Base-by-base conservation (phyloP, 2,797 vertebrate genomes). In the Rhyacichthys aspro region DNA sequence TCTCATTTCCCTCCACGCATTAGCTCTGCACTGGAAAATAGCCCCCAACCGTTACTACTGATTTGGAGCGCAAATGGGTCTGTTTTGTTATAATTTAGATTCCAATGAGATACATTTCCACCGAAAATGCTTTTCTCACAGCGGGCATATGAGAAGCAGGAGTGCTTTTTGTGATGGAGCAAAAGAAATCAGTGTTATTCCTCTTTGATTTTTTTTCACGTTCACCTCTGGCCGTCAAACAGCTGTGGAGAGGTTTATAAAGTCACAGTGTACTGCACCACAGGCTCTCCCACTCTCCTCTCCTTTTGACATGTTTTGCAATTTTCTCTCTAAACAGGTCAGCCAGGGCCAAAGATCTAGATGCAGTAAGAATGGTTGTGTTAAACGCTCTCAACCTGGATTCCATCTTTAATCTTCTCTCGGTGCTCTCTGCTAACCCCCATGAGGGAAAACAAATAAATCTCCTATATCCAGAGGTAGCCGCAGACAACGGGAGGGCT, bases 371-470 rank as follows among this genome's bases (percentile, higher is more conserved):
- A 79, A 86, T 55, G 58, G n/a, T 48, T 10, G 46, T 59, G 62
- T 58, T 63, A 78, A 74, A 82, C 12, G 23, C 59, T 74, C 28
- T 48, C 48, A 74, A 59, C 55, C 63, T 64, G 71, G 75, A 83
- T 82, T 76, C 61, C 49, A 57, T 23, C 55, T 67, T 48, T 81
- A 79, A 85, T 83, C 82, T 83, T 45, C 64, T 74, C 54, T 46
- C 53, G 34, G 50, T 55, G 58, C 70, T 61, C 70, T 60, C 49
- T 49, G 52, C 55, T 79, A 44, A 59, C 17, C 49, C 62, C 49
- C 61, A 12, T 46, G 63, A 72, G 62, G 56, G 47, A 71, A 81
- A 81, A 63, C 65, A 79, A 78, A 86, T 72, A 69, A 67, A 81
- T 78, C 71, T 61, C 50, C 70, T 63, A 70, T 79, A 66, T 79